Conservation (phyloP, 1,140 invertebrate genomes). For the Pseudomyrmex concolor region DNA sequence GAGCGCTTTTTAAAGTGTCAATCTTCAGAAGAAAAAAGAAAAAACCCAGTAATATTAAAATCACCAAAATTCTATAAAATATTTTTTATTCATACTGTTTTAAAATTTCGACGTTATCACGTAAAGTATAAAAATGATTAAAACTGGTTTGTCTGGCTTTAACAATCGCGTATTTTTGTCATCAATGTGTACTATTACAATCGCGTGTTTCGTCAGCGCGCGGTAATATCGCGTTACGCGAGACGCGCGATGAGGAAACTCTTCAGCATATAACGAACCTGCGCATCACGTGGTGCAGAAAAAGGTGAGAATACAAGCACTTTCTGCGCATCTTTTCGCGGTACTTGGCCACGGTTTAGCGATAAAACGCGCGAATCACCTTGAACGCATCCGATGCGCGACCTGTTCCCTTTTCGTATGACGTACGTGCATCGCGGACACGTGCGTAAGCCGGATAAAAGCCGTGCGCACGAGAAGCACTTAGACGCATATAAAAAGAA, state of each 20-base stretch:
- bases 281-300: neutral
- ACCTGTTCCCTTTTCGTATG: slow-evolving; percentile 54
- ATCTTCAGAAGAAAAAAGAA: neutral
- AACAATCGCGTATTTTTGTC: too few relatives aligned
- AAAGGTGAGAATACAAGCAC: slow-evolving; percentile 46
- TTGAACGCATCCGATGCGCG: slow-evolving; percentile 64
- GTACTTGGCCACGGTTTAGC: slow-evolving; percentile 62
- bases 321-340: slow-evolving; percentile 61
- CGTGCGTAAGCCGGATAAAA: slow-evolving; percentile 49
- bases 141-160: too few relatives aligned
- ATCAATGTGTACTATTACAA: slow-evolving; percentile 7
- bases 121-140: too few relatives aligned
- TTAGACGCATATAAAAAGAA: neutral
- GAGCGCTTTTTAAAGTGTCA: slow-evolving; percentile 8
- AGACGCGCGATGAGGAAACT: slow-evolving; percentile 24
- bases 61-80: too few relatives aligned
- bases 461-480: neutral
- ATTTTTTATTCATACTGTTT: too few relatives aligned
- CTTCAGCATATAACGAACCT: neutral
- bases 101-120: too few relatives aligned
- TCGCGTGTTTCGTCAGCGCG: slow-evolving; percentile 15
- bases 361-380: slow-evolving; percentile 69
- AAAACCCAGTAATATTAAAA: too few relatives aligned
- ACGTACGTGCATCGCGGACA: slow-evolving; percentile 24
- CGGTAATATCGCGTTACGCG: slow-evolving; percentile 41